Conservation (phyloP, 2,888 invertebrate species). For the Torymus auratus region DNA sequence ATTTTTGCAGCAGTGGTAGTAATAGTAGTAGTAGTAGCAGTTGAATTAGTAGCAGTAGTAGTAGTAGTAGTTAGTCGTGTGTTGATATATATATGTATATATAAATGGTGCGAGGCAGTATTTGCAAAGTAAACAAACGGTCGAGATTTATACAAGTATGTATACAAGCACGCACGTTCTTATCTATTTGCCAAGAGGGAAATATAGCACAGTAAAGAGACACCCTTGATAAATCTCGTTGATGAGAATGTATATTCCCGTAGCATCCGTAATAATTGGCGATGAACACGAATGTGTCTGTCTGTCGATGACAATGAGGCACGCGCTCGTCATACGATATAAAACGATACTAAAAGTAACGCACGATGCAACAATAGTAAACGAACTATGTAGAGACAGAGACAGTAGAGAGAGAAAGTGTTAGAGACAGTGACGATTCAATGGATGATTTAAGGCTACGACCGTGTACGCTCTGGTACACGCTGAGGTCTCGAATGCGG, state of each 20-base stretch:
- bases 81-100: constrained; percentile 4
- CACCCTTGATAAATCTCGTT: neutral
- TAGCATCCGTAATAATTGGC: neutral
- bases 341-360: too few relatives aligned
- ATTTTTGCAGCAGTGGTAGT: constrained; percentile 2
- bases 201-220: constrained; percentile 23
- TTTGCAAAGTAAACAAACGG: constrained; percentile 17
- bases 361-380: too few relatives aligned
- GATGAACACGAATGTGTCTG: constrained; percentile 44
- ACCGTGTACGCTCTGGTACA: constrained; percentile 34
- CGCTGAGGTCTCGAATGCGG: constrained; percentile 18
- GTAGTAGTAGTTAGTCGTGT: constrained; percentile 20
- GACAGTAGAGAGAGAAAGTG: constrained; percentile 1
- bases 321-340: constrained; percentile 1
- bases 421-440: constrained; percentile 10
- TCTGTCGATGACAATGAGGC: constrained; percentile 37
- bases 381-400: too few relatives aligned
- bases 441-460: constrained; percentile 33
- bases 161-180: constrained; percentile 28
- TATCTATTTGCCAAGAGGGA: neutral
- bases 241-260: constrained; percentile 2
- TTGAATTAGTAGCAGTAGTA: constrained; percentile 8
- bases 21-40: constrained; percentile 18
- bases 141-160: constrained; percentile 25
- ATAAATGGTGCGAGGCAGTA: constrained; percentile 30